A percentile compares a stretch with the other conserved stretches of the same genome.
These are phyloP conservation scores for Gadopsis marmoratus DNA, from an alignment of 2,797 vertebrate genomes.

Conservation along the genomic window DNA sequence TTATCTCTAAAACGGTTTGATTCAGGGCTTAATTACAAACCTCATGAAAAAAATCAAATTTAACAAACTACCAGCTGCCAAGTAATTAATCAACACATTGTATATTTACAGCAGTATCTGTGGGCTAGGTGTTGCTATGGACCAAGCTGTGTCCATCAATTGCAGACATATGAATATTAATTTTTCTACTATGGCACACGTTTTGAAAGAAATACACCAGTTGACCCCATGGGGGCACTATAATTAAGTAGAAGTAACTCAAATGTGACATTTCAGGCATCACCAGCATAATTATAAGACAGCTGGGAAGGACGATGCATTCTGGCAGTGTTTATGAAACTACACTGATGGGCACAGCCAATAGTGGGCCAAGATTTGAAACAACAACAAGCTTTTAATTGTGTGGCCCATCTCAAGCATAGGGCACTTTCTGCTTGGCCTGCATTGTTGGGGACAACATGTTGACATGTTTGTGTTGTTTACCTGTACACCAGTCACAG, in stretches of 20 bases:
- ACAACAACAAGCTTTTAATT: not conserved
- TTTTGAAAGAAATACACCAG: not conserved
- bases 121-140: not conserved
- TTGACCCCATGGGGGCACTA: constrained; percentile 19
- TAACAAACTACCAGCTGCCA: not conserved
- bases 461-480: constrained; percentile 35
- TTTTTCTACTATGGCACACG: not conserved
- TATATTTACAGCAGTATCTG: not conserved
- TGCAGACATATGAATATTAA: not conserved
- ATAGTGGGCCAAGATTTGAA: not conserved
- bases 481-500: constrained; percentile 10
- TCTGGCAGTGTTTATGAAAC: not conserved
- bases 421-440: not conserved
- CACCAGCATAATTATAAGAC: not conserved
- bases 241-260: not conserved
- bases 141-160: not conserved
- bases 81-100: not conserved
- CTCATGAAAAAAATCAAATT: not conserved
- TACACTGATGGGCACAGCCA: not conserved
- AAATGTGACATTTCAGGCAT: not conserved
- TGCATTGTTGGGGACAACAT: not conserved
- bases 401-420: too few relatives aligned
- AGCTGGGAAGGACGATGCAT: not conserved
- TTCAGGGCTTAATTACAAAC: not conserved
- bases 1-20: not conserved